phyloP scores from a whole-genome alignment of 1,140 invertebrate species.

The Zaprionus camerounensis region DNA sequence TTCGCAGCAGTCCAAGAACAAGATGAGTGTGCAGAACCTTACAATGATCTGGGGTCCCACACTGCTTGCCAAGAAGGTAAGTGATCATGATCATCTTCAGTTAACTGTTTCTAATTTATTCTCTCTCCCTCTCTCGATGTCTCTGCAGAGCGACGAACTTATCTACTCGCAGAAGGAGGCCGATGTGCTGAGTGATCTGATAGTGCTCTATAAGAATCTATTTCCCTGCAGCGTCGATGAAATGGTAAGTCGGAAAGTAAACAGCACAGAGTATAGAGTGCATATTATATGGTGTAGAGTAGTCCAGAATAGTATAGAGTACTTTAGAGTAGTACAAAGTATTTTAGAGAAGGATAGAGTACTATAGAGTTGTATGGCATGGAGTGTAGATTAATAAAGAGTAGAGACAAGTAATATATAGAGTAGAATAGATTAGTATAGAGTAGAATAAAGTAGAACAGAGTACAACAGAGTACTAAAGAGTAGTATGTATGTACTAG shows the following conservation, averaged over 20 bases:
- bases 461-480: no score
- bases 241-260: slow-evolving; percentile 52
- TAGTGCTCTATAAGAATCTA: slow-evolving; percentile 85
- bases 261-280: no score
- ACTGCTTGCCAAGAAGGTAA: slow-evolving; percentile 89
- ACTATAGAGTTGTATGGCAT: no score
- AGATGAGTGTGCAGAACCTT: slow-evolving; percentile 92
- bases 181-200: slow-evolving; percentile 89
- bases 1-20: slow-evolving; percentile 89
- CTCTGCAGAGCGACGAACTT: slow-evolving; percentile 64
- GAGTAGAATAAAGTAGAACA: no score
- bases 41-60: slow-evolving; percentile 94
- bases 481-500: no score
- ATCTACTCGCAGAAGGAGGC: slow-evolving; percentile 88
- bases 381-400: background rate
- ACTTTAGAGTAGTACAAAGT: background rate
- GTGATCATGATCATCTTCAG: background rate
- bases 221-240: slow-evolving; percentile 85
- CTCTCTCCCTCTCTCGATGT: background rate
- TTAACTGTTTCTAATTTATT: background rate
- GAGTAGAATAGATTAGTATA: no score
- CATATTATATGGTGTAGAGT: no score
- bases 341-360: no score
- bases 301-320: no score
- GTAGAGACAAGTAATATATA: no score